phyloP scores from a whole-genome alignment of 2,888 invertebrate genomes.

The Dolichopus griseipennis region DNA sequence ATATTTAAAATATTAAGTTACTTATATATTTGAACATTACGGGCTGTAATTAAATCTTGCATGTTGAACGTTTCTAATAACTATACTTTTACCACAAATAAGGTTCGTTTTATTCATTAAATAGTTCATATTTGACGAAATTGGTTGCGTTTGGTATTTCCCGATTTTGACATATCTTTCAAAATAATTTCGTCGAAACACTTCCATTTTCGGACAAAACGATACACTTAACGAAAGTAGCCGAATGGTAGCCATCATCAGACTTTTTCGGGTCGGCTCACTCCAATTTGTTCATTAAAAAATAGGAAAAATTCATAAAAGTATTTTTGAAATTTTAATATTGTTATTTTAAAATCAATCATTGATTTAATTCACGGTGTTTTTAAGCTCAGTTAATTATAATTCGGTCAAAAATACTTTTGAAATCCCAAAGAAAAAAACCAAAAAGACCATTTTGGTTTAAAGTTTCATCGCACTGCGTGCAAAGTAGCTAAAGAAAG shows the following conservation, averaged over 20 bases:
- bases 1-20: too few species aligned
- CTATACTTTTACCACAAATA: too few species aligned
- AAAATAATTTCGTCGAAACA: background rate
- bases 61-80: too few species aligned
- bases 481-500: slow-evolving; percentile 1
- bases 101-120: background rate
- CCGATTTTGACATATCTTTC: slow-evolving; percentile 1
- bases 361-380: background rate
- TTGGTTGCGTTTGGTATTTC: background rate
- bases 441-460: slow-evolving; percentile 6
- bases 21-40: too few species aligned
- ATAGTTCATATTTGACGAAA: background rate
- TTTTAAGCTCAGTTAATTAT: background rate
- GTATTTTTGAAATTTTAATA: background rate
- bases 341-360: background rate
- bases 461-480: slow-evolving; percentile 4
- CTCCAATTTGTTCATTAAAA: slow-evolving; percentile 4
- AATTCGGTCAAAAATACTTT: slow-evolving; percentile 1
- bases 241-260: slow-evolving; percentile 6
- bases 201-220: slow-evolving; percentile 2
- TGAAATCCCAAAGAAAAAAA: background rate
- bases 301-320: slow-evolving; percentile 1
- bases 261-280: slow-evolving; percentile 4
- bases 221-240: slow-evolving; percentile 4
- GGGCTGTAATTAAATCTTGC: too few species aligned